Base-by-base conservation (phyloP, 2,888 invertebrate species). In the Aphodius granarius region DNA sequence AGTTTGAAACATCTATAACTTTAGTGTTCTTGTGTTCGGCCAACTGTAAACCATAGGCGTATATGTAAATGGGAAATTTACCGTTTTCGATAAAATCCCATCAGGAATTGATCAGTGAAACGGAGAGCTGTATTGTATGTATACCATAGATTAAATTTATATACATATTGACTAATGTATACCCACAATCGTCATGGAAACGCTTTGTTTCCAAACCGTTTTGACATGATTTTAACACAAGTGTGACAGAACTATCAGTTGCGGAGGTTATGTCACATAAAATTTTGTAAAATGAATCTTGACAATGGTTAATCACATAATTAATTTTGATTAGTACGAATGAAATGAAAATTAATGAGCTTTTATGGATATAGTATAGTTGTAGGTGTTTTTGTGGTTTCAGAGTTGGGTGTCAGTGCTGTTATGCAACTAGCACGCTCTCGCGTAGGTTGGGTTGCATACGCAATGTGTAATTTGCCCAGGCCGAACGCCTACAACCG, bases 301-400 rank as follows among this genome's bases (percentile, higher is more conserved):
- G 73, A 66, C 73, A 65, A 65, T 72, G n/a, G n/a, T 73, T 73
- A 73, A 73, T 73, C 66, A 66, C 73, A 66, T 73, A 73, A 73
- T 73, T 73, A 43, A 73, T 73, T 73, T 73, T 73, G 66, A 73
- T 73, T 73, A 66, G 66, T 15, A 17, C 66, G 66, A 73, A 23
- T 64, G 66, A 65, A n/a, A n/a, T n/a, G n/a, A n/a, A n/a, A n/a
- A n/a, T n/a, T n/a, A n/a, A n/a, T n/a, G n/a, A n/a, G n/a, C n/a
- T n/a, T n/a, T n/a, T n/a, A n/a, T n/a, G n/a, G n/a, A n/a, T n/a
- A n/a, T n/a, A n/a, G n/a, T n/a, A n/a, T n/a, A n/a, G n/a, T n/a
- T n/a, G n/a, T n/a, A n/a, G n/a, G n/a, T n/a, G n/a, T n/a, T n/a
- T n/a, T n/a, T n/a, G n/a, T n/a, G n/a, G n/a, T n/a, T n/a, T n/a